Conservation (phyloP, 92 coral and sea anemone species). For the Nematostella vectensis region DNA sequence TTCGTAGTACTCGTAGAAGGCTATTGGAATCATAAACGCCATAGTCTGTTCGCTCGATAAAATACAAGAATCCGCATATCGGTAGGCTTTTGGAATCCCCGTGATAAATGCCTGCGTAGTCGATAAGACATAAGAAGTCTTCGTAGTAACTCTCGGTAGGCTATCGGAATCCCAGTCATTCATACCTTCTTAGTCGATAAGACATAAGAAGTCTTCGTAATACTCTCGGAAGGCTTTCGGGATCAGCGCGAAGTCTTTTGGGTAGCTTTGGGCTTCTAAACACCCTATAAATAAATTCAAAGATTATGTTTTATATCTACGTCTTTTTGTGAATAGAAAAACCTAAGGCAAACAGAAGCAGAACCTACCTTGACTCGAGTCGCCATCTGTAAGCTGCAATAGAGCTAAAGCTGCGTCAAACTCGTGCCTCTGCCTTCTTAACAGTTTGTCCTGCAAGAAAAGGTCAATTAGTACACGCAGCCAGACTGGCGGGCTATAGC, state of each 20-base stretch:
- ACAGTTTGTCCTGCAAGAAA: slow-evolving; percentile 27
- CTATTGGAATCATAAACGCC: no score
- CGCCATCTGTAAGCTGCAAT: slow-evolving; percentile 14
- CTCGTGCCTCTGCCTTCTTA: slow-evolving; percentile 55
- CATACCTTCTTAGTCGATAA: slow-evolving; percentile 25
- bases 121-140: no score
- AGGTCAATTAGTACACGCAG: neutral
- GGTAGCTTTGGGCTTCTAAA: neutral
- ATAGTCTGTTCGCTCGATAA: no score
- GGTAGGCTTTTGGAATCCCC: no score
- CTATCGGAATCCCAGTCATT: no score
- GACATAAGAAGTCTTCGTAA: slow-evolving; percentile 40
- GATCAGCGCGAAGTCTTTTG: slow-evolving; percentile 35
- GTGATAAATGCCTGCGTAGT: no score
- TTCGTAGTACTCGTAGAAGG: no score
- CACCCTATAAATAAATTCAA: neutral
- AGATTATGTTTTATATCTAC: neutral
- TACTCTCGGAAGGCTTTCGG: slow-evolving; percentile 45
- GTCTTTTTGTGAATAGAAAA: no score
- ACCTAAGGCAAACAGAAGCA: no score
- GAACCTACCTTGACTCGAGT: slow-evolving; percentile 22
- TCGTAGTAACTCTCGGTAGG: no score
- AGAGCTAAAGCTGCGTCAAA: slow-evolving; percentile 46
- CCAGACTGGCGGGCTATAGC: neutral
- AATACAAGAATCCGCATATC: no score